phyloP scores from a whole-genome alignment of 2,797 vertebrate genomes.

The Anomalospiza imberbis region DNA sequence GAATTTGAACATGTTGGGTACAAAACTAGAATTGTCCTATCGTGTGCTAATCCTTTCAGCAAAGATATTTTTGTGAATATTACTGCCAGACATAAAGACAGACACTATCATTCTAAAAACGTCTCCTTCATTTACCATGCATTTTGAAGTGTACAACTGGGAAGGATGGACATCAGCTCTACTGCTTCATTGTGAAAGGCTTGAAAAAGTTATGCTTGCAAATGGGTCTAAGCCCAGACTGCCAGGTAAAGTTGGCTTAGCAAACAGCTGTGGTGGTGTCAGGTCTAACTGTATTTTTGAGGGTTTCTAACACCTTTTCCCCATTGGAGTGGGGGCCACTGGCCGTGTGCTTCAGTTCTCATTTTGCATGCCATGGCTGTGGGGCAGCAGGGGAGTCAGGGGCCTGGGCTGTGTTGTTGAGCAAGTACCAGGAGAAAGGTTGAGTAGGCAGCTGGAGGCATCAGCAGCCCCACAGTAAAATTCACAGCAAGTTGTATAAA shows the following conservation, averaged over 20 bases:
- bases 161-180: neutral
- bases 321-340: neutral
- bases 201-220: neutral
- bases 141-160: neutral
- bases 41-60: neutral
- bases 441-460: neutral
- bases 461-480: neutral
- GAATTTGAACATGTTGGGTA: neutral
- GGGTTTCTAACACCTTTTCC: neutral
- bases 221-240: neutral
- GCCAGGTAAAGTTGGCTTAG: neutral
- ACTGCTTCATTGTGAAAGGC: neutral
- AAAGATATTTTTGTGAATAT: neutral
- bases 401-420: neutral
- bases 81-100: neutral
- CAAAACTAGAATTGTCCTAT: neutral
- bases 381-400: neutral
- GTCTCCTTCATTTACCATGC: neutral
- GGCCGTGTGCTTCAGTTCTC: accelerated
- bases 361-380: neutral
- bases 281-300: neutral
- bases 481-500: neutral
- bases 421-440: neutral
- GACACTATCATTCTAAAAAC: neutral
- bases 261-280: neutral